Base-by-base conservation (phyloP, 2,888 invertebrate genomes). In the Zele albiditarsus region DNA sequence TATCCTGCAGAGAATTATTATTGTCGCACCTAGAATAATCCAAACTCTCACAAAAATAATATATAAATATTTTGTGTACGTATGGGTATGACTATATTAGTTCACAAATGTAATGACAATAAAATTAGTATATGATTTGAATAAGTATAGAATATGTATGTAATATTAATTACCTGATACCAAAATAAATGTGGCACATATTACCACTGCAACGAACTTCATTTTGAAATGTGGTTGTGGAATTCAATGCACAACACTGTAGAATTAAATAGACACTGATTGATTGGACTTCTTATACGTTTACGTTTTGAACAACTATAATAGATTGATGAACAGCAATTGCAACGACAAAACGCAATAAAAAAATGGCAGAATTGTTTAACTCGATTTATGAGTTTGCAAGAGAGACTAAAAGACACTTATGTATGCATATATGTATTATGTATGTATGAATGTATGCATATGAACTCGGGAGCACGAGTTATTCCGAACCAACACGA, bases 381-480 rank as follows among this genome's bases (percentile, higher is more conserved):
- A 53, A 53, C n/a, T 53, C 53, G 53, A n/a, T 53, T 53, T 23
- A 20, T 53, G 53, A 53, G 53, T 20, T 20, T 53, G 20, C 20
- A 20, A 53, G 20, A 10, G 20, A 20, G 53, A 53, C 20, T 20
- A 12, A 53, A 53, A 20, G 20, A 53, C n/a, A 65, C 16, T 33
- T 49, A 38, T 20, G 23, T 20, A 42, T 66, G 33, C 46, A 66
- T 27, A 42, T 66, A 27, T 23, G 38, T 20, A 16, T 33, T 20
- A 16, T 33, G 38, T 38, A 65, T 38, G 28, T 33, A 65, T 66
- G 38, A 12, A 65, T 38, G 28, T 33, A 65, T 66, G 38, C 12
- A 38, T 38, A 38, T 38, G 38, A 38, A 6, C 20, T 20, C 20
- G 20, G 53, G 20, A 53, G n/a, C 8, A 53, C 53, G 53, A 53